Conservation (phyloP, 2,888 invertebrate genomes). For the Tethea ocularis region DNA sequence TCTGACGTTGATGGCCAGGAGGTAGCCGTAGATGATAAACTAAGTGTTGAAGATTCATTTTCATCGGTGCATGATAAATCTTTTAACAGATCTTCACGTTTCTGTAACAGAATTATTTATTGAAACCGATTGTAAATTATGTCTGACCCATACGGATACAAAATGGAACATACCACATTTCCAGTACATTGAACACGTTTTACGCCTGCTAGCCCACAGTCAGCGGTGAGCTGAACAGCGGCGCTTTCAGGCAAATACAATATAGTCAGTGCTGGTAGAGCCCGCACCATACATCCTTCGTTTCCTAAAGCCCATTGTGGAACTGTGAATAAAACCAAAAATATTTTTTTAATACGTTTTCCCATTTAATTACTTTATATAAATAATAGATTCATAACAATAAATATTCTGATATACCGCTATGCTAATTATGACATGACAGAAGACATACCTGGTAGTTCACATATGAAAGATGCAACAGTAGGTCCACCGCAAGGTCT, state of each 20-base stretch:
- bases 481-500: constrained; percentile 90
- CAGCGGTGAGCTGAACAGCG: constrained; percentile 89
- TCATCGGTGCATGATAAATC: constrained; percentile 84
- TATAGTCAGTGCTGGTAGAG: constrained; percentile 88
- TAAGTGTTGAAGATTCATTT: constrained; percentile 60
- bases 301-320: constrained; percentile 89
- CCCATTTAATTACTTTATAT: no score
- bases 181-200: constrained; percentile 89
- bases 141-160: not conserved
- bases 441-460: constrained; percentile 86
- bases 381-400: no score
- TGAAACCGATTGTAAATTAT: not conserved
- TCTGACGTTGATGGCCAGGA: constrained; percentile 53
- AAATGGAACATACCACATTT: constrained; percentile 84
- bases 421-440: not conserved
- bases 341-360: not conserved
- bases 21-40: constrained; percentile 41
- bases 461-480: constrained; percentile 91
- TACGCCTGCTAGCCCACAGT: constrained; percentile 89
- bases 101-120: constrained; percentile 63
- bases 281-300: constrained; percentile 88
- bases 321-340: constrained; percentile 75
- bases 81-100: constrained; percentile 84
- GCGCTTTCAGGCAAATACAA: constrained; percentile 90
- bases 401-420: no score